Percentiles rank a stretch among this genome's conserved stretches.
Evolutionary conservation across 2,888 invertebrate species (phyloP).

Genomic region (Neuroscelio doddi): DNA sequence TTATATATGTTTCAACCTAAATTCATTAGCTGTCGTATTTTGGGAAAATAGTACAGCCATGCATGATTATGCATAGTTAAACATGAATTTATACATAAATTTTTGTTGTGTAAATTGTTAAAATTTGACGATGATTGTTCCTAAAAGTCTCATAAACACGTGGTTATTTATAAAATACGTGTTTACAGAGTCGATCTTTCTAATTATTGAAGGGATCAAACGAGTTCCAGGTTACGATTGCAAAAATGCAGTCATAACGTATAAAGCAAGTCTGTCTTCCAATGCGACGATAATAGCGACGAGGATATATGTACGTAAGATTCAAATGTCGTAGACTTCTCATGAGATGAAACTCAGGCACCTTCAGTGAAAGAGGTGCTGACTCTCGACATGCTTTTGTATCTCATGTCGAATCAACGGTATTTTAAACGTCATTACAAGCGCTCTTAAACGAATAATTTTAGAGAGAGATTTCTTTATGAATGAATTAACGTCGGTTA

Average conservation of each 20-base stretch:
- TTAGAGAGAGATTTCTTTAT: background rate
- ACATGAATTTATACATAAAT: too few species aligned
- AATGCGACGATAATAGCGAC: too few species aligned
- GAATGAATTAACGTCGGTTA: constrained; percentile 2
- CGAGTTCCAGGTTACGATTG: constrained; percentile 3
- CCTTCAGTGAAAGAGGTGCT: constrained; percentile 1
- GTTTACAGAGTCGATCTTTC: too few species aligned
- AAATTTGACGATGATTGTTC: too few species aligned
- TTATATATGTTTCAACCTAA: too few species aligned
- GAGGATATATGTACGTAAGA: constrained; percentile 13
- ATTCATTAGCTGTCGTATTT: too few species aligned
- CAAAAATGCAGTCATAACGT: constrained; percentile 32
- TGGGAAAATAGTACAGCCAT: too few species aligned
- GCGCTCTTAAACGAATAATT: background rate
- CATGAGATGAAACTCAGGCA: constrained; percentile 31
- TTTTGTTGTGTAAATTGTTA: too few species aligned
- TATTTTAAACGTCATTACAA: constrained; percentile 13
- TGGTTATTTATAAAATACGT: too few species aligned
- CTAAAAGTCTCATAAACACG: too few species aligned
- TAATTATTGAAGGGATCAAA: constrained; percentile 9
- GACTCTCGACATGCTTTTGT: constrained; percentile 4
- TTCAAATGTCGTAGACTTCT: constrained; percentile 21
- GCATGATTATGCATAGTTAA: too few species aligned
- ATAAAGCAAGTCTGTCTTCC: constrained; percentile 31
- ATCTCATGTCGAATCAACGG: constrained; percentile 7